These are phyloP conservation scores for Pituophis catenifer DNA, from an alignment of 2,113 vertebrate species.

Conservation along the genomic window DNA sequence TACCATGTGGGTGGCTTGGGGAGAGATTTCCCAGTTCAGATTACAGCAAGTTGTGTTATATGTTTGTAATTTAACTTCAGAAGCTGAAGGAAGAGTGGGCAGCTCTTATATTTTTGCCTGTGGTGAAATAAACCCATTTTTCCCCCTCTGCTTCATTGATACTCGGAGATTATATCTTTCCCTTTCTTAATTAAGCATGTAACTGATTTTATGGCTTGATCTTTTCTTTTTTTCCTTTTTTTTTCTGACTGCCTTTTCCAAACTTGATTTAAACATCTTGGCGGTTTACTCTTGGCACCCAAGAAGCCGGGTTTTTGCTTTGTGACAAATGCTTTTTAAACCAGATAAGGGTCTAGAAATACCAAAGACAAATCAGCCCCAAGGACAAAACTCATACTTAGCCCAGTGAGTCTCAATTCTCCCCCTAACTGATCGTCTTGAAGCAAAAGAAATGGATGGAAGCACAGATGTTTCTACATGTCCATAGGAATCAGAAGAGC, in stretches of 20 bases:
- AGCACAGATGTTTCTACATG: neutral
- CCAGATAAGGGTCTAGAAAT: neutral
- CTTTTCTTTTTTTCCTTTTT: conserved; percentile 25
- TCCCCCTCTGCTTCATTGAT: conserved; percentile 45
- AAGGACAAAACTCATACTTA: neutral
- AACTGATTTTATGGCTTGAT: conserved; percentile 56
- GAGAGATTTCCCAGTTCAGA: conserved; percentile 37
- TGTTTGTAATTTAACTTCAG: conserved; percentile 41
- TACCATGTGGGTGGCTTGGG: conserved; percentile 54
- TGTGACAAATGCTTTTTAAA: neutral
- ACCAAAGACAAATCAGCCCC: neutral
- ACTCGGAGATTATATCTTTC: conserved; percentile 56
- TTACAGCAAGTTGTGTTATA: conserved; percentile 48
- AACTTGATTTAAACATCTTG: conserved; percentile 54
- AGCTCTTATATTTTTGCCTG: conserved; percentile 47
- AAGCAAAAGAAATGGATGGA: neutral
- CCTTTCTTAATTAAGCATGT: conserved; percentile 60
- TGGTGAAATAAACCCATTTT: conserved; percentile 53
- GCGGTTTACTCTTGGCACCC: conserved; percentile 32
- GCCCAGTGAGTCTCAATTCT: neutral
- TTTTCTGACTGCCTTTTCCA: conserved; percentile 34
- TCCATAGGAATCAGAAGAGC: neutral
- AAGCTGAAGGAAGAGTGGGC: conserved; percentile 16
- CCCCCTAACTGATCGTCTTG: neutral
- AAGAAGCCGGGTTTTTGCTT: conserved; percentile 18